phyloP scores from a whole-genome alignment of 2,797 vertebrate species.

The Parotocinclus haroldoi region DNA sequence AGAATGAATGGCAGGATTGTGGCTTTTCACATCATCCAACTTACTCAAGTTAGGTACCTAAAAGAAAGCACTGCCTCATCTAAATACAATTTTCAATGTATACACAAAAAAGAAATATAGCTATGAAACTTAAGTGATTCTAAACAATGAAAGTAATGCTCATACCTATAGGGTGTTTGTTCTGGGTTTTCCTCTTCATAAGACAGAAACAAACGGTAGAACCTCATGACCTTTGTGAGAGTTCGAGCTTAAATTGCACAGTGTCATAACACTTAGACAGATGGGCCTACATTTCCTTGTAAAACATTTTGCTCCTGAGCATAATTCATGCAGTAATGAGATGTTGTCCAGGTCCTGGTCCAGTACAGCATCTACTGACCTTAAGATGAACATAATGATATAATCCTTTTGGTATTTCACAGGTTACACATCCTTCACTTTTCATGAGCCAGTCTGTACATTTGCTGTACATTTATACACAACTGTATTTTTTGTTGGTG shows the following conservation, averaged over 20 bases:
- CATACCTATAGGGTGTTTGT: neutral
- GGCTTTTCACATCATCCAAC: conserved; percentile 29
- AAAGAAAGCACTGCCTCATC: conserved; percentile 23
- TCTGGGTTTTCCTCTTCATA: conserved; percentile 2
- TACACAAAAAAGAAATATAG: neutral
- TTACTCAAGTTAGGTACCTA: conserved; percentile 32
- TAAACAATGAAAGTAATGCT: conserved; percentile 3
- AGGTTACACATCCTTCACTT: neutral
- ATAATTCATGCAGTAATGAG: conserved; percentile 13
- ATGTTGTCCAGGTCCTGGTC: conserved; percentile 15
- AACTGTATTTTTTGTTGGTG: too few relatives aligned
- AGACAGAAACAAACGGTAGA: conserved; percentile 10
- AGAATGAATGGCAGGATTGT: conserved; percentile 37
- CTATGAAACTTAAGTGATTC: conserved; percentile 2
- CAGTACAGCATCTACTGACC: conserved; percentile 15
- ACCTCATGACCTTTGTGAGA: conserved; percentile 12
- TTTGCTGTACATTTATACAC: too few relatives aligned
- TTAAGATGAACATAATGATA: conserved; percentile 3
- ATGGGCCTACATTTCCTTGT: conserved; percentile 10
- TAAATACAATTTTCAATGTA: conserved; percentile 1
- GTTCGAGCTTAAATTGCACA: conserved; percentile 13
- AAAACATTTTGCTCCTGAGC: neutral
- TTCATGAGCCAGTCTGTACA: neutral
- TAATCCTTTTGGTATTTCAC: neutral
- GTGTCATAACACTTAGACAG: conserved; percentile 10